Base-by-base conservation (phyloP, 2,797 vertebrate genomes). In the Pseudochirops cupreus region DNA sequence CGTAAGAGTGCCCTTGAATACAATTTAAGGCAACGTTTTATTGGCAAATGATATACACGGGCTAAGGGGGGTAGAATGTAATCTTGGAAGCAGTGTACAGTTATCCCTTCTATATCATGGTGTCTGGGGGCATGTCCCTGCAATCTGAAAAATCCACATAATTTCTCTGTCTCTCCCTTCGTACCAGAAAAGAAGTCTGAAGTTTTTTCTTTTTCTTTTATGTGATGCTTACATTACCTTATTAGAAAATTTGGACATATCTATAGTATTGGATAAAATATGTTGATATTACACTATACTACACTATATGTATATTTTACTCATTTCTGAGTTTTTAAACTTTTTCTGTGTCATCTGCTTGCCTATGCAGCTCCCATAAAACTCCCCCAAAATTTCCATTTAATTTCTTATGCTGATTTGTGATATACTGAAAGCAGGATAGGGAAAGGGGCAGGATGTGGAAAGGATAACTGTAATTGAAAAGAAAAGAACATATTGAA, bases 71-170 rank as follows among this genome's bases (percentile, higher is more conserved):
- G 1, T 39, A 87, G 39, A 21, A 74, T 39, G 39, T 39, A 21
- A 24, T 24, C n/a, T 1, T 74, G 67, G 18, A 87, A 24, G 74
- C 9, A 26, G 39, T 87, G 18, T 21, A 24, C 1, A 0, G 16
- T 21, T 74, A 39, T 21, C 7, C 67, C 6, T 74, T 74, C 16
- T 14, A 74, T 14, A 21, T 4, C 2, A 5, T 16, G 1, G 16
- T 5, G 16, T 2, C 0, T 74, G n/a, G n/a, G 5, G n/a, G n/a
- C 2, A 6, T n/a, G 1, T 4, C 1, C 33, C 6, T 21, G 67
- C 0, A 2, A 7, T 18, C n/a, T 74, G 67, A n/a, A 74, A 74
- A 74, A 74, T 39, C 67, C 16, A 7, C n/a, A 21, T 74, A 21
- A 74, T 31, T 21, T 39, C 18, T 21, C 24, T 74, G 67, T 7